Evolutionary conservation across 2,797 vertebrate species (phyloP).

Genomic region (Balearica regulorum): DNA sequence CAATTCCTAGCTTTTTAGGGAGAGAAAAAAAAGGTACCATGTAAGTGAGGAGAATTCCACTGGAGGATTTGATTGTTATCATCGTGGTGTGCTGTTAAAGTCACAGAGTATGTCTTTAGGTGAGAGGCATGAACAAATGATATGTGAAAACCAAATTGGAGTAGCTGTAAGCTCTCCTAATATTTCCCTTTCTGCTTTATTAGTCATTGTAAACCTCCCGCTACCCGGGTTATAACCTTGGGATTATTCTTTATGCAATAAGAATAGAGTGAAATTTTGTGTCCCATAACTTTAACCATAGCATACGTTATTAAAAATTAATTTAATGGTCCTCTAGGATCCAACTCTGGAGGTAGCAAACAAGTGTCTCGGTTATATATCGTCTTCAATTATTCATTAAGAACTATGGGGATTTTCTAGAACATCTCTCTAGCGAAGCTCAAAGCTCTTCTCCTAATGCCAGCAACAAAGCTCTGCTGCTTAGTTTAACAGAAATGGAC

Average conservation of each 20-base stretch:
- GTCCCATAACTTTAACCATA: slow-evolving; percentile 3
- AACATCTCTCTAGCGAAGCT: neutral
- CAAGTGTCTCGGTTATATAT: neutral
- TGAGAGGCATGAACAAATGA: neutral
- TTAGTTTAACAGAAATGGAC: slow-evolving; percentile 37
- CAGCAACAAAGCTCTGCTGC: neutral
- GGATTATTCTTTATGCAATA: neutral
- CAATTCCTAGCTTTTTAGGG: neutral
- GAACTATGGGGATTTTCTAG: slow-evolving; percentile 22
- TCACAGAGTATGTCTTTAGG: neutral
- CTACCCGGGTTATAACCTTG: neutral
- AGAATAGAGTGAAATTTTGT: neutral
- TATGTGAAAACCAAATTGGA: neutral
- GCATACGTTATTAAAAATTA: slow-evolving; percentile 48
- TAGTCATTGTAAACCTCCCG: neutral
- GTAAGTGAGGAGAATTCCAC: neutral
- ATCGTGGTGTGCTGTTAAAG: neutral
- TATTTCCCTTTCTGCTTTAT: neutral
- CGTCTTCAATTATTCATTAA: slow-evolving; percentile 58
- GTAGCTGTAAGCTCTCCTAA: neutral
- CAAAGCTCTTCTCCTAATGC: neutral
- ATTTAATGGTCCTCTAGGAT: slow-evolving; percentile 52
- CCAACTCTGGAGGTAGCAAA: slow-evolving; percentile 26
- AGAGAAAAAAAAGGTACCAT: rapidly evolving
- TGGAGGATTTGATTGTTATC: neutral